These are phyloP conservation scores for Atta cephalotes DNA, from an alignment of 1,140 invertebrate species.

Conservation along the genomic window DNA sequence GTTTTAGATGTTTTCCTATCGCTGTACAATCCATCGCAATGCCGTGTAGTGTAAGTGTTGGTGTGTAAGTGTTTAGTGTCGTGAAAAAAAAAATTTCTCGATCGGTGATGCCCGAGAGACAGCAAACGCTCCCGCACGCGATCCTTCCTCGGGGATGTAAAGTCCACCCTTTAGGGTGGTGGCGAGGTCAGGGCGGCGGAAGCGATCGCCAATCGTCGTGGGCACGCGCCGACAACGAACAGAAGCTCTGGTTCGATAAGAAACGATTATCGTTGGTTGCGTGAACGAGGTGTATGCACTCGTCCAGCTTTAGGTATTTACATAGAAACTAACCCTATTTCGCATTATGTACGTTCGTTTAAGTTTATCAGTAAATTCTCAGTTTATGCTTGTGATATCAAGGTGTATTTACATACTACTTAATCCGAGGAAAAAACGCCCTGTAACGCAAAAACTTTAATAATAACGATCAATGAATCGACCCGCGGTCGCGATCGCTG, in stretches of 20 bases:
- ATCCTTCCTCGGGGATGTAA: background rate
- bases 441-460: constrained; percentile 84
- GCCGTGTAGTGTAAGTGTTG: constrained; percentile 74
- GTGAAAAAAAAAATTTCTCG: constrained; percentile 83
- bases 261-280: constrained; percentile 86
- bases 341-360: constrained; percentile 84
- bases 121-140: constrained; percentile 51
- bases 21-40: constrained; percentile 84
- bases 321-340: constrained; percentile 87
- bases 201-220: constrained; percentile 61
- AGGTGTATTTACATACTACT: constrained; percentile 86
- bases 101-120: constrained; percentile 73
- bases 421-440: constrained; percentile 86
- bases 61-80: constrained; percentile 74
- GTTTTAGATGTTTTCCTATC: constrained; percentile 79
- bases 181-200: background rate
- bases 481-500: constrained; percentile 72
- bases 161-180: background rate
- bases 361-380: constrained; percentile 85
- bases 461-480: constrained; percentile 82
- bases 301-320: constrained; percentile 86
- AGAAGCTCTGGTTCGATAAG: constrained; percentile 84
- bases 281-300: constrained; percentile 85
- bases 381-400: constrained; percentile 85
- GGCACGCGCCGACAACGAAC: constrained; percentile 81